phyloP scores from a whole-genome alignment of 2,113 vertebrate species.

The Stigmatopora argus region DNA sequence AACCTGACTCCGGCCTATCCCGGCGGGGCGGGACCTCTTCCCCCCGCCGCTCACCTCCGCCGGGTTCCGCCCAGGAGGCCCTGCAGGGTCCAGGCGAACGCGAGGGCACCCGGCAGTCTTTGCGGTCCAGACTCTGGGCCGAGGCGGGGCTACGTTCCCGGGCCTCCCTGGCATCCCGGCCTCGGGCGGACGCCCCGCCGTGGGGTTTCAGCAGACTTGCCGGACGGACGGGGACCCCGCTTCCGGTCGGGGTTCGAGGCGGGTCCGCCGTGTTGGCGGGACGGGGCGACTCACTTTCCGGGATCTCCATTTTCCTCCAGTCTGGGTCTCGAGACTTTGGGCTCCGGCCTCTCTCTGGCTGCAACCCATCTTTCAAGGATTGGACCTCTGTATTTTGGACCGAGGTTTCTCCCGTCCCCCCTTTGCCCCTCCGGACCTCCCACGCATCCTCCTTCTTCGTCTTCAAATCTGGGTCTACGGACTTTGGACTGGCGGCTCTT shows the following conservation, averaged over 20 bases:
- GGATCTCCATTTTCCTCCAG: neutral
- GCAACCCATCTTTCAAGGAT: slow-evolving; percentile 36
- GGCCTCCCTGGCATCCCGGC: slow-evolving; percentile 59
- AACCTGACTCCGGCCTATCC: slow-evolving; percentile 66
- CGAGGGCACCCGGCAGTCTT: slow-evolving; percentile 53
- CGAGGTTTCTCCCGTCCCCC: slow-evolving; percentile 14
- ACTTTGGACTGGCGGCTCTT: no score
- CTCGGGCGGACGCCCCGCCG: slow-evolving; percentile 48
- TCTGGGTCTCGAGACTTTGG: slow-evolving; percentile 36
- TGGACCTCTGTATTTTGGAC: no score
- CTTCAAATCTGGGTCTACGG: no score
- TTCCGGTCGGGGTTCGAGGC: slow-evolving; percentile 48
- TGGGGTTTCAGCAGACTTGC: slow-evolving; percentile 67
- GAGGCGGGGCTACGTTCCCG: slow-evolving; percentile 67
- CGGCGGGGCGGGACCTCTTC: slow-evolving; percentile 64
- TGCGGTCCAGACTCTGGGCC: slow-evolving; percentile 72
- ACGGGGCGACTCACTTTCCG: slow-evolving; percentile 39
- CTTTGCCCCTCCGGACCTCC: no score
- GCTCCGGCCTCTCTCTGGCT: slow-evolving; percentile 27
- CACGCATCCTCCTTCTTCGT: no score
- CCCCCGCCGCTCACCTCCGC: slow-evolving; percentile 49
- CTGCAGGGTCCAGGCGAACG: slow-evolving; percentile 69
- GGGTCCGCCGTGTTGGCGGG: slow-evolving; percentile 42
- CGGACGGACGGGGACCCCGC: slow-evolving; percentile 54
- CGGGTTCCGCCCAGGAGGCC: slow-evolving; percentile 85